Evolutionary conservation across 1,140 invertebrate genomes (phyloP).

Genomic region (Leptinotarsa lineolata): DNA sequence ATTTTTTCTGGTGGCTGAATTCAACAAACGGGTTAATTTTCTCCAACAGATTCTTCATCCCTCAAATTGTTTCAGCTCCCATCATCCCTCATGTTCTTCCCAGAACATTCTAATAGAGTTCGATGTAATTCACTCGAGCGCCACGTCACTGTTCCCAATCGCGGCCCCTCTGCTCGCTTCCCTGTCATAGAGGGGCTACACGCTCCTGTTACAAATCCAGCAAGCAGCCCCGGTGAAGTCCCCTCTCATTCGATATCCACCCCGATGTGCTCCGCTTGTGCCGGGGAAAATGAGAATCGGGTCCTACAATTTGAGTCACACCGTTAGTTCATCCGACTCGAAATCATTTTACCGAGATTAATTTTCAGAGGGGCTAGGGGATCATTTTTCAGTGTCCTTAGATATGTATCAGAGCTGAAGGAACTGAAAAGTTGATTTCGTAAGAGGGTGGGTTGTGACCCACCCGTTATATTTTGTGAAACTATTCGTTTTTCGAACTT

Average conservation of each 20-base stretch:
- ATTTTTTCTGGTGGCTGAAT: too few relatives aligned
- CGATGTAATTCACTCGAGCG: background rate
- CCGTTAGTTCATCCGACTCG: conserved; percentile 1
- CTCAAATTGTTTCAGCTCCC: too few relatives aligned
- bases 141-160: conserved; percentile 2
- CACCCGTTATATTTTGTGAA: too few relatives aligned
- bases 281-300: background rate
- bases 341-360: conserved; percentile 5
- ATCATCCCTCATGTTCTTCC: background rate
- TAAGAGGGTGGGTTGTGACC: background rate
- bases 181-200: conserved; percentile 4
- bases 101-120: background rate
- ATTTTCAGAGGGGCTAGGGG: background rate
- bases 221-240: conserved; percentile 13
- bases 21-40: too few relatives aligned
- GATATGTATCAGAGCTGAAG: background rate
- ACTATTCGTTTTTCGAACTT: too few relatives aligned
- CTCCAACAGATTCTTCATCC: too few relatives aligned
- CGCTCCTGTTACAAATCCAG: conserved; percentile 17
- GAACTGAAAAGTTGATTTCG: background rate
- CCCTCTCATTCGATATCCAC: conserved; percentile 6
- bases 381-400: conserved; percentile 3
- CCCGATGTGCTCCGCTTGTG: conserved; percentile 10
- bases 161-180: background rate
- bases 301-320: background rate